A percentile compares a stretch with the other conserved stretches of the same genome.
phyloP scores from a whole-genome alignment of 2,797 vertebrate genomes.

The Columba guinea region DNA sequence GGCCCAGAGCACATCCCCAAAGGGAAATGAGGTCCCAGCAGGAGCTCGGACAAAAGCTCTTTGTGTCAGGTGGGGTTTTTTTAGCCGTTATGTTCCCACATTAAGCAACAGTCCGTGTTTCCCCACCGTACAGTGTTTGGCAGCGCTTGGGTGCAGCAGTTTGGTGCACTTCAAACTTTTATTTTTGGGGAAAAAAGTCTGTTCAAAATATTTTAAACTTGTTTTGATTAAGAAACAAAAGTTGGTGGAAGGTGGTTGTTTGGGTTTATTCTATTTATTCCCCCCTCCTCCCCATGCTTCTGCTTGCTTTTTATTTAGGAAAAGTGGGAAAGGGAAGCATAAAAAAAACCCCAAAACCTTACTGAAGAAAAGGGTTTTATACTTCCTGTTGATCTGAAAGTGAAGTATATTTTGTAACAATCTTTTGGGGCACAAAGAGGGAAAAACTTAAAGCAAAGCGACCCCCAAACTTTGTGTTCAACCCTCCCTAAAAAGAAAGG shows the following conservation, averaged over 20 bases:
- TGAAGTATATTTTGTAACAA: not conserved
- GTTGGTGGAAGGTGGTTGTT: not conserved
- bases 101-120: not conserved
- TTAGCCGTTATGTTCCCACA: not conserved
- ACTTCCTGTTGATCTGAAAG: not conserved
- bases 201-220: not conserved
- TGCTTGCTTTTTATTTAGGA: not conserved
- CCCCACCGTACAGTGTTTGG: not conserved
- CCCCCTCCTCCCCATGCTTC: too few relatives aligned
- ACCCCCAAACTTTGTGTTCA: not conserved
- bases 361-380: not conserved
- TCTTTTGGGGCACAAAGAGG: not conserved
- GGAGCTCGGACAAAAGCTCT: not conserved
- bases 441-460: not conserved
- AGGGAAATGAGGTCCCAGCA: not conserved
- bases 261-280: not conserved
- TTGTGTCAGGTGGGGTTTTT: rapidly evolving
- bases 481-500: not conserved
- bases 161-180: not conserved
- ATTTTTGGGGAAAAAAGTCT: not conserved
- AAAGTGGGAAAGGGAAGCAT: not conserved
- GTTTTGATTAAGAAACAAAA: not conserved
- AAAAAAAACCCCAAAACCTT: not conserved
- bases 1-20: too few relatives aligned
- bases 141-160: not conserved